Base-by-base conservation (phyloP, 92 coral and sea anemone species). In the Bergia puertoricense region DNA sequence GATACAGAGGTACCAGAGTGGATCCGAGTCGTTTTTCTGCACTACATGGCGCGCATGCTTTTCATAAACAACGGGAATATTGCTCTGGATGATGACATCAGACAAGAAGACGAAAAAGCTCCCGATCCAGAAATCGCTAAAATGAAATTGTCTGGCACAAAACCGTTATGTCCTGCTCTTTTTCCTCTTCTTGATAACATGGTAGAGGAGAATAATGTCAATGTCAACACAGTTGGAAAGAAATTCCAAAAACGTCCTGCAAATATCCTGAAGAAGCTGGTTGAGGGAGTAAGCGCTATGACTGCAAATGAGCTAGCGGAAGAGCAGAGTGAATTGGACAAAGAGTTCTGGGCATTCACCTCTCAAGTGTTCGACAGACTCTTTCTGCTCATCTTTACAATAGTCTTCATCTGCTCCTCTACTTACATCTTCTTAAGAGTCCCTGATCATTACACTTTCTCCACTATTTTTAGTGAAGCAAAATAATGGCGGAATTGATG, bases 311-410 rank as follows among this genome's bases (percentile, higher is more conserved):
- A 77, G 79, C 18, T 88, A 8, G 78, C 51, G 18, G 91, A 89
- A 8, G 89, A 88, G 13, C 86, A 90, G 9, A 75, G 68, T 14
- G 85, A 89, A 56, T 80, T 85, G 23, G 89, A 95, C 81, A 93
- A 92, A 18, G 85, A 89, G 38, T 95, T 95, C 82, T 95, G 98
- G 98, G 94, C 92, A 68, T 95, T 95, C 71, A 94, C 95, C 37
- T 95, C 98, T 18, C 93, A 93, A 15, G 90, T 95, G n/a, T 89
- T 93, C 15, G 98, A 95, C 81, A 91, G 98, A 40, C 41, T 95
- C 18, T 90, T 95, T 40, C 86, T 95, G 75, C 6, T 93, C 67
- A 22, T 89, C 20, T 95, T 95, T 73, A 82, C 91, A 38, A 20
- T 95, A 54, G 93, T 92, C 13, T 95, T 95, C 77, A 88, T 95